Evolutionary conservation across 1,140 invertebrate genomes (phyloP).

Genomic region (Laupala kohalensis): DNA sequence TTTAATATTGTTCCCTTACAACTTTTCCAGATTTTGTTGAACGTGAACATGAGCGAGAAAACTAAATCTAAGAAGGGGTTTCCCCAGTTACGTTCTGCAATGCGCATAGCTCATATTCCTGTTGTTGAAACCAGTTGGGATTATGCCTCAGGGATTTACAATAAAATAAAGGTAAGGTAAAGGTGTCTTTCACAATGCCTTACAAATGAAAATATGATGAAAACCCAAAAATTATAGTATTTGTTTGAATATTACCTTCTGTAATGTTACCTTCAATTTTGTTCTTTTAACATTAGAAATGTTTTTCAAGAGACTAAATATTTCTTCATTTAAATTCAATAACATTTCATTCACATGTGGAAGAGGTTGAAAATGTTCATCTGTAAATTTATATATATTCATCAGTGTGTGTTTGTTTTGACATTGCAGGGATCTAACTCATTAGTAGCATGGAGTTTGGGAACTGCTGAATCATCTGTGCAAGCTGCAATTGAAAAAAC

Average conservation of each 20-base stretch:
- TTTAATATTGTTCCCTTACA: too few relatives aligned
- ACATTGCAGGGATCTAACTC: conserved; percentile 49
- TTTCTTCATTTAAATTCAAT: conserved; percentile 3
- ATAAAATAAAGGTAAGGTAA: conserved; percentile 46
- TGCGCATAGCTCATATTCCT: conserved; percentile 51
- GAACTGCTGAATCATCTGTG: conserved; percentile 53
- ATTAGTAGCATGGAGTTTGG: conserved; percentile 55
- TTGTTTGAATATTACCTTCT: background rate
- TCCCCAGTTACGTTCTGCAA: conserved; percentile 46
- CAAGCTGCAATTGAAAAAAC: conserved; percentile 49
- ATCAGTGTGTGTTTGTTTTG: too few relatives aligned
- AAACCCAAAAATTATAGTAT: background rate
- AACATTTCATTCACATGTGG: conserved; percentile 6
- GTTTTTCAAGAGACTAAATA: too few relatives aligned
- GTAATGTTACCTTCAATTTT: background rate
- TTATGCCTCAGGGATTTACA: conserved; percentile 52
- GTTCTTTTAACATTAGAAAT: too few relatives aligned
- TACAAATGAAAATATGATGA: background rate
- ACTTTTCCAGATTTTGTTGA: background rate
- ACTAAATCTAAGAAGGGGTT: conserved; percentile 21
- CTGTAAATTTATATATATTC: background rate
- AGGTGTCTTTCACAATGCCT: conserved; percentile 1
- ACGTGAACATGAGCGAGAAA: background rate
- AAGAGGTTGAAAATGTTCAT: background rate
- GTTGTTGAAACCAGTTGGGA: conserved; percentile 55